These are phyloP conservation scores for Drosophila niveifrons DNA, from an alignment of 2,888 invertebrate species.

Conservation along the genomic window DNA sequence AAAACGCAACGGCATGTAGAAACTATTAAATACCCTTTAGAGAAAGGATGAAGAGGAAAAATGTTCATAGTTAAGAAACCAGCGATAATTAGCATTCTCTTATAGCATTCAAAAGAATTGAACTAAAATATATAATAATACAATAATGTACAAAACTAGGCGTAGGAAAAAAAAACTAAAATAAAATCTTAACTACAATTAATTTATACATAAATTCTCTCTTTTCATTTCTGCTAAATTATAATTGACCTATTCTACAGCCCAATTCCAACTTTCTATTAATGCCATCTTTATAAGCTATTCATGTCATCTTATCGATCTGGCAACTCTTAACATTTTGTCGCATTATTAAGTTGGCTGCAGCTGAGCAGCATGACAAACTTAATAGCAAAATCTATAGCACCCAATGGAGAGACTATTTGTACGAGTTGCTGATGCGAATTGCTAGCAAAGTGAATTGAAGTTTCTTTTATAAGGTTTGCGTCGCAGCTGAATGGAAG, in stretches of 20 bases:
- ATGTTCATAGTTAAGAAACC: too few relatives aligned
- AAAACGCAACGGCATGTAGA: conserved; percentile 2
- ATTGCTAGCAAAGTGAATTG: conserved; percentile 55
- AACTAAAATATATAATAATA: too few relatives aligned
- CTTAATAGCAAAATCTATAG: background rate
- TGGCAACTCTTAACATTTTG: background rate
- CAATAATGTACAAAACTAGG: too few relatives aligned
- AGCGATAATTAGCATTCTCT: too few relatives aligned
- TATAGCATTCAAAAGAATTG: too few relatives aligned
- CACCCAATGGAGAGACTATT: background rate
- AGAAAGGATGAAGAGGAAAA: too few relatives aligned
- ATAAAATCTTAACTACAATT: too few relatives aligned
- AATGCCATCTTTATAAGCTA: too few relatives aligned
- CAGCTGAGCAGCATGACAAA: conserved; percentile 8
- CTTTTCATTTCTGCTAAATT: background rate
- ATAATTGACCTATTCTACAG: background rate
- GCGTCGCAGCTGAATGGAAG: conserved; percentile 26
- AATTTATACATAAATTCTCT: too few relatives aligned
- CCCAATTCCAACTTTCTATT: too few relatives aligned
- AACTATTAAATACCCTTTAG: conserved; percentile 26
- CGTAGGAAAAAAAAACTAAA: too few relatives aligned
- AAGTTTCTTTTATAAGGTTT: conserved; percentile 44
- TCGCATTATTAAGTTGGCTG: conserved; percentile 21
- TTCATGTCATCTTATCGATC: background rate
- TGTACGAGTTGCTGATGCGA: conserved; percentile 14